A percentile compares a stretch with the other conserved stretches of the same genome.
phyloP scores from a whole-genome alignment of 2,888 invertebrate species.

The Rapana venosa region DNA sequence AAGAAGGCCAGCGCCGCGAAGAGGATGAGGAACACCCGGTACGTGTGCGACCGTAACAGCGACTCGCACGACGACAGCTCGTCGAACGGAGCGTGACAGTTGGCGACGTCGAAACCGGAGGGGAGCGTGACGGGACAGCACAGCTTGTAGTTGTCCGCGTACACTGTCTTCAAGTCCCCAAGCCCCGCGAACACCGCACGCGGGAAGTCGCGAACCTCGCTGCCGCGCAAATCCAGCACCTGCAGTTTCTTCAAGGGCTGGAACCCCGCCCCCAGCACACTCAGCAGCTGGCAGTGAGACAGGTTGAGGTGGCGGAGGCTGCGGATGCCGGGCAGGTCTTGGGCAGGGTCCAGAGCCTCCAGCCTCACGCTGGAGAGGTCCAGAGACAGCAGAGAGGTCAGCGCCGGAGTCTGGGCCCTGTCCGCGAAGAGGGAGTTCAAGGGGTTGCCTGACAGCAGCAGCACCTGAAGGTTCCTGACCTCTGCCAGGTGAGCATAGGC shows the following conservation, averaged over 20 bases:
- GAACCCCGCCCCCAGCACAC: background rate
- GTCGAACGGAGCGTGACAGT: conserved; percentile 50
- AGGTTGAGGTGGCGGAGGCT: background rate
- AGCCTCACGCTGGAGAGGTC: background rate
- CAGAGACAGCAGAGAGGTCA: background rate
- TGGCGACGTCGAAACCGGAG: background rate
- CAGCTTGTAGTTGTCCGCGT: conserved; percentile 22
- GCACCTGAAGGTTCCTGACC: background rate
- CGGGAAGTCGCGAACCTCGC: background rate
- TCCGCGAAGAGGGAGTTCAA: background rate
- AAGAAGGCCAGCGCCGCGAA: conserved; percentile 50
- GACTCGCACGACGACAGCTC: conserved; percentile 58
- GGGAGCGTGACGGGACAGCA: conserved; percentile 8
- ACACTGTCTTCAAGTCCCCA: background rate
- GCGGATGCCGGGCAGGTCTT: background rate
- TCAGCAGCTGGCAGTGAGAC: background rate
- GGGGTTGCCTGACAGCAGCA: background rate
- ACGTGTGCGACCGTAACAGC: conserved; percentile 53
- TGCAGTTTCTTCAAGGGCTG: background rate
- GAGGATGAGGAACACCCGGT: conserved; percentile 52
- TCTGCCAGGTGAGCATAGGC: background rate
- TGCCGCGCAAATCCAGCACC: background rate
- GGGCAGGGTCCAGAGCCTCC: background rate
- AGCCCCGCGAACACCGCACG: background rate
- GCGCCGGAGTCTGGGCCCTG: background rate